Evolutionary conservation across 2,113 vertebrate genomes (phyloP).

Genomic region (Mastomys natalensis): DNA sequence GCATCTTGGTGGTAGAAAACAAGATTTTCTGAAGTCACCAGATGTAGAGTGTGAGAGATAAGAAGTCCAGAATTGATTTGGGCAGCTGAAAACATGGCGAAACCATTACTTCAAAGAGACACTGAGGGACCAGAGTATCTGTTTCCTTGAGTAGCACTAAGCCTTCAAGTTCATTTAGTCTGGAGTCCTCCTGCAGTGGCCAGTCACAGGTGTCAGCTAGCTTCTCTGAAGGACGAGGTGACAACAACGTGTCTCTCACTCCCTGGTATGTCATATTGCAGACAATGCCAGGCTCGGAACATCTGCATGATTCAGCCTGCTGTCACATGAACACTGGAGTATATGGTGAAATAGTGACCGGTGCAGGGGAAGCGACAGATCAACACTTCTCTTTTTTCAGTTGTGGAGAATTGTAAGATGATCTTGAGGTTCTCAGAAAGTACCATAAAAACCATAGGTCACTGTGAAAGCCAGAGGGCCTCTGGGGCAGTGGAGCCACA

Average conservation of each 20-base stretch:
- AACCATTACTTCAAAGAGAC: not conserved
- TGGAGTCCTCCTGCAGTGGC: not conserved
- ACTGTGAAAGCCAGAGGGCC: not conserved
- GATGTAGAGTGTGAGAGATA: not conserved
- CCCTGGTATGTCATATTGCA: not conserved
- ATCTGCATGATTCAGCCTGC: not conserved
- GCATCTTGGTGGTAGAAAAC: not conserved
- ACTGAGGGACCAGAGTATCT: not conserved
- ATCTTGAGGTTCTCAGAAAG: not conserved
- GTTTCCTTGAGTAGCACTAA: not conserved
- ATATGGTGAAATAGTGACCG: not conserved
- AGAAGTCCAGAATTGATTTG: not conserved
- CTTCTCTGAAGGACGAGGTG: not conserved
- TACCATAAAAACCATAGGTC: not conserved
- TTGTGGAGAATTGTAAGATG: not conserved
- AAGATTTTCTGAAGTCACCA: not conserved
- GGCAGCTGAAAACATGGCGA: not conserved
- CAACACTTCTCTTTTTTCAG: not conserved
- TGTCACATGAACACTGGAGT: not conserved
- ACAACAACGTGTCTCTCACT: not conserved
- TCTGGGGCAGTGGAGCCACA: not conserved
- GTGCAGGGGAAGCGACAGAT: not conserved
- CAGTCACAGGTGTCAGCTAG: not conserved
- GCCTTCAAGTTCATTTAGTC: not conserved
- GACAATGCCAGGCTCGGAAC: not conserved